Base-by-base conservation (phyloP, 2,113 vertebrate species). In the Chionis minor region DNA sequence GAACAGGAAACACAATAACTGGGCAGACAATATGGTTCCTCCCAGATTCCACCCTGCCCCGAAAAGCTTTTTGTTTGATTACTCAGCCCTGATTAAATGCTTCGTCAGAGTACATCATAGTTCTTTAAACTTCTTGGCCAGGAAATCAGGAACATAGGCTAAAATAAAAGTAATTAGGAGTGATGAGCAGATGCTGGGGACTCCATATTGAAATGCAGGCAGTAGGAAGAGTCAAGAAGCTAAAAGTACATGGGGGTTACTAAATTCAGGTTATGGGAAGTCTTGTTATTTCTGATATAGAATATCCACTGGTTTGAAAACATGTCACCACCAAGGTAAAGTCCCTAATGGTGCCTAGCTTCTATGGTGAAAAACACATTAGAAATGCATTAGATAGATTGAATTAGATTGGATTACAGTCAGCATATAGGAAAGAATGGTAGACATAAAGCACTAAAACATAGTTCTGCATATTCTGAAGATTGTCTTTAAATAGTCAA, bases 31-130 rank as follows among this genome's bases (percentile, higher is more conserved):
- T 97, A 89, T 95, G 93, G 90, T 92, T 97, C 97, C 95, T 97
- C 97, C 97, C 96, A 86, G 93, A 96, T 94, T 94, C 91, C 85
- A 70, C 90, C 83, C 91, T 97, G 93, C 84, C 96, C 77, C 92
- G 92, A 91, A 96, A 97, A 96, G 87, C 95, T 96, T 97, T 98
- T 92, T 97, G 55, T 88, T 97, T 96, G 91, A 96, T 98, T 97
- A 96, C 92, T 97, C 96, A 92, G 81, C 77, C 90, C 75, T 96
- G 96, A 97, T 97, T 96, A 97, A 95, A 96, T 92, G 92, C 93
- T 96, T 95, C 33, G 9, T 97, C 94, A 94, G 78, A 94, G 55
- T 92, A 95, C 74, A 89, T 96, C 95, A 97, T 84, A 83, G 58
- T 71, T 92, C 92, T 94, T 96, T 95, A 95, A 98, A 90, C 88